phyloP scores from a whole-genome alignment of 2,113 vertebrate genomes.

The Proterorhinus semilunaris region DNA sequence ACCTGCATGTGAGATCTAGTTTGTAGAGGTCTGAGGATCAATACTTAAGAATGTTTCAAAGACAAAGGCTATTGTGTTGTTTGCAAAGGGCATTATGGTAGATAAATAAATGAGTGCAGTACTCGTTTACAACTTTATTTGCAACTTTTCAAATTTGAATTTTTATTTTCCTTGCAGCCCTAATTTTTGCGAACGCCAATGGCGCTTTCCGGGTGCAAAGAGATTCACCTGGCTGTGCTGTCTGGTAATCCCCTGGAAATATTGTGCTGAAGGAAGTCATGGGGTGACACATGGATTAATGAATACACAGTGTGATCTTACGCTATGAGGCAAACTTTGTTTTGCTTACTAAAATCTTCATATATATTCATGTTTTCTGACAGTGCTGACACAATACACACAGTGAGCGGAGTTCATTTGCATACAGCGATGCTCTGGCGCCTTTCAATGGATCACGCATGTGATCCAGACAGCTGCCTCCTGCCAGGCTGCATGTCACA shows the following conservation, averaged over 20 bases:
- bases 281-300: slow-evolving; percentile 5
- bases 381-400: background rate
- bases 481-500: slow-evolving; percentile 28
- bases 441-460: background rate
- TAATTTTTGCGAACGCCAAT: too few species aligned
- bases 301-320: slow-evolving; percentile 21
- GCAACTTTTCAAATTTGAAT: too few species aligned
- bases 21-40: too few species aligned
- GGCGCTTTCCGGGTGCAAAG: slow-evolving; percentile 8
- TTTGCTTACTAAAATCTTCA: slow-evolving; percentile 3
- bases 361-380: background rate
- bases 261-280: background rate
- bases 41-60: too few species aligned
- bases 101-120: too few species aligned
- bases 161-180: too few species aligned
- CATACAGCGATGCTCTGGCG: slow-evolving; percentile 3
- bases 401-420: slow-evolving; percentile 7
- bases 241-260: slow-evolving; percentile 8
- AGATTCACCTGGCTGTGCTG: background rate
- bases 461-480: slow-evolving; percentile 6
- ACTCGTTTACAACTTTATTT: too few species aligned
- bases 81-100: too few species aligned
- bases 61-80: too few species aligned
- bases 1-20: too few species aligned
- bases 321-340: background rate